Evolutionary conservation across 2,888 invertebrate species (phyloP), one percentile per base, ranked within the genome.

Genomic region (Oscheius sp.): DNA sequence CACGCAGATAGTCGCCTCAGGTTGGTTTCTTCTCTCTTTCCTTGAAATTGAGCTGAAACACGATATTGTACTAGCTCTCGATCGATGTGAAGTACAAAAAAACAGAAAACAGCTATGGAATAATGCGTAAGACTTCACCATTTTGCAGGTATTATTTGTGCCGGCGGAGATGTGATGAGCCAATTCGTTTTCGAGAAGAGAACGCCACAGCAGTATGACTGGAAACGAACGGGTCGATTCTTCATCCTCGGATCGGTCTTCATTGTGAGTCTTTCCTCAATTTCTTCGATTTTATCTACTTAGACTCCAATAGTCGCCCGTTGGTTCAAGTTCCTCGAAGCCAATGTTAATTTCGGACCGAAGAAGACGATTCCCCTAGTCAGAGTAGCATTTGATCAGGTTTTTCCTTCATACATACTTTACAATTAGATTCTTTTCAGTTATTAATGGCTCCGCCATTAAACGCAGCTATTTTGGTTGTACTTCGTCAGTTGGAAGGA

Each of bases 401-500:
- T 82, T 11, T 9, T 55, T 68, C 32, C 21, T 42, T 42, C 7
- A 42, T 42, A 7, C 7, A 0, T 42, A 42, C 42, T 42, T 3
- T 42, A 42, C 3, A 42, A 42, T 7, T 7, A 21, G 58, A 21
- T 37, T 9, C 3, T 48, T 59, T 78, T 77, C 76, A 86, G 83
- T 71, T 78, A n/a, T 33, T 77, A 13, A 86, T 85, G 74, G 81
- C 85, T 29, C 85, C 78, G 29, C 32, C 71, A 32, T 81, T 86
- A 78, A 82, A 82, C 73, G 83, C 77, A 2, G 60, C 81, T 63
- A 80, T 86, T 48, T 79, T 87, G 33, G 59, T 83, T 65, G 83
- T 77, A 50, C 78, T 87, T 10, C 83, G 85, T 21, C 29, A 85
- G 70, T 76, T 87, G 21, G 86, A 87, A 80, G 87, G 87, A 60